Conservation (phyloP, 2,113 vertebrate genomes). For the Mastomys coucha region DNA sequence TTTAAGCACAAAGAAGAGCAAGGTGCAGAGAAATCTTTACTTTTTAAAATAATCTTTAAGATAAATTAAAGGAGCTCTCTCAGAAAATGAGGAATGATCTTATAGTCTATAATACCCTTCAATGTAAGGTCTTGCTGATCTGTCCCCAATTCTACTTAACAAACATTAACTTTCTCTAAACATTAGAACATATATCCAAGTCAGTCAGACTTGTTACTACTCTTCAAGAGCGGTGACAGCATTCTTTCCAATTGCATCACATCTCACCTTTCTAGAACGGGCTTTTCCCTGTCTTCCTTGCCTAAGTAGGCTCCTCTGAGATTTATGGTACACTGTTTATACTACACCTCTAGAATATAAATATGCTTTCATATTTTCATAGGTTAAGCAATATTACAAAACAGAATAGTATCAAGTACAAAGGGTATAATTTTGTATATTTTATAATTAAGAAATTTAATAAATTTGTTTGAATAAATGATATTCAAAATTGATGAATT, state of each 20-base stretch:
- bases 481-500: constrained; percentile 40
- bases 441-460: constrained; percentile 51
- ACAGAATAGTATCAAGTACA: constrained; percentile 13
- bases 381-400: constrained; percentile 26
- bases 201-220: neutral
- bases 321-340: neutral
- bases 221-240: neutral
- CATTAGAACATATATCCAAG: neutral
- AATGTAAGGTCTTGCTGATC: neutral
- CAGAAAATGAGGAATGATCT: neutral
- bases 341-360: neutral
- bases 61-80: neutral
- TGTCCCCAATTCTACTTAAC: neutral
- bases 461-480: constrained; percentile 34
- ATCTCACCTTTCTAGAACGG: neutral
- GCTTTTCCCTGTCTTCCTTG: neutral
- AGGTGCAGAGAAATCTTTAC: neutral
- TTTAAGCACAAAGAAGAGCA: constrained; percentile 7
- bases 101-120: neutral
- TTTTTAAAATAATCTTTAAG: neutral
- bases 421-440: neutral
- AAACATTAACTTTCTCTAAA: constrained; percentile 31
- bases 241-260: neutral
- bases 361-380: neutral
- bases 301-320: neutral